These are phyloP conservation scores for Macrosiphum euphorbiae DNA, from an alignment of 2,888 invertebrate genomes.

Conservation along the genomic window DNA sequence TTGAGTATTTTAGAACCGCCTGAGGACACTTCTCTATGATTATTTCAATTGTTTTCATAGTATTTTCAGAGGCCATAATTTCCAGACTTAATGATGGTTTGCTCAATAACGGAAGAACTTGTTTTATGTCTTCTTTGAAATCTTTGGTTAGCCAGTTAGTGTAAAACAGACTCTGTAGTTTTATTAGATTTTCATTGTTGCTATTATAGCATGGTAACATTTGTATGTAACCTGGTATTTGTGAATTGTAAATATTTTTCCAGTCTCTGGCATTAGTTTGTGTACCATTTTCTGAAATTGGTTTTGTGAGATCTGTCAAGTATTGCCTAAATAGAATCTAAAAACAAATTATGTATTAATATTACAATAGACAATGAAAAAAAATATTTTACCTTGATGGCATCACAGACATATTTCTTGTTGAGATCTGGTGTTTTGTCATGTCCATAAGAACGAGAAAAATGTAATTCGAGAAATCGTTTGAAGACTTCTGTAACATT, in stretches of 20 bases:
- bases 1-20: conserved; percentile 77
- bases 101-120: conserved; percentile 71
- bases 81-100: conserved; percentile 68
- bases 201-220: conserved; percentile 53
- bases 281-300: conserved; percentile 45
- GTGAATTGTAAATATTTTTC: conserved; percentile 60
- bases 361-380: neutral
- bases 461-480: conserved; percentile 59
- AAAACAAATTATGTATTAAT: conserved; percentile 19
- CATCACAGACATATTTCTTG: conserved; percentile 59
- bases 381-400: conserved; percentile 38
- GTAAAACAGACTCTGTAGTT: conserved; percentile 74
- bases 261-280: conserved; percentile 30
- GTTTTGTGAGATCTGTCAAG: conserved; percentile 68
- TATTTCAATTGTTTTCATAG: conserved; percentile 72
- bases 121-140: conserved; percentile 75
- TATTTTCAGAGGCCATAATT: conserved; percentile 69
- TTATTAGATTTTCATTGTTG: conserved; percentile 66
- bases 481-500: conserved; percentile 58
- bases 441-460: conserved; percentile 37
- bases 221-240: conserved; percentile 61
- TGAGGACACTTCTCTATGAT: conserved; percentile 76
- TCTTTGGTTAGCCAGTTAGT: conserved; percentile 74
- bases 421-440: conserved; percentile 56
- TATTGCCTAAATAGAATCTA: conserved; percentile 69